Evolutionary conservation across 2,113 vertebrate species (phyloP).

Genomic region (Nothobranchius furzeri): DNA sequence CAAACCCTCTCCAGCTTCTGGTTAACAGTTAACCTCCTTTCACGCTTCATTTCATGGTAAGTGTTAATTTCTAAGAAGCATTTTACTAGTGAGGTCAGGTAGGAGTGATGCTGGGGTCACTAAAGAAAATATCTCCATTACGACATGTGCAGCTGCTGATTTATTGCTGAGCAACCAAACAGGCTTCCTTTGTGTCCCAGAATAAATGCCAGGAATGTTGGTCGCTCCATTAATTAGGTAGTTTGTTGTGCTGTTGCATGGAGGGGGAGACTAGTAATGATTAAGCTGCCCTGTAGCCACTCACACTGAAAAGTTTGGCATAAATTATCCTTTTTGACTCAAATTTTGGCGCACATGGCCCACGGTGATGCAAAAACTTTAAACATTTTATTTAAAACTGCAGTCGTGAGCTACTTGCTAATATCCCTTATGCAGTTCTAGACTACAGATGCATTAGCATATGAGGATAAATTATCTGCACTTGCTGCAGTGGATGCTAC

Average conservation of each 20-base stretch:
- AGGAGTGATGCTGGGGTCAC: conserved; percentile 32
- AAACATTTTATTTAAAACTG: background rate
- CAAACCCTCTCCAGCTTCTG: background rate
- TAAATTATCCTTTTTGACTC: no score
- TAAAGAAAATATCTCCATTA: conserved; percentile 42
- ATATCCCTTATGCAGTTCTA: no score
- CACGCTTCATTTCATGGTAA: conserved; percentile 40
- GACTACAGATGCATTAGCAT: no score
- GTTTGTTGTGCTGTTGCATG: conserved; percentile 56
- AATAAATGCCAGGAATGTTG: conserved; percentile 75
- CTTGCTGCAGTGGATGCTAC: no score
- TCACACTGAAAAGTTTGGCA: background rate
- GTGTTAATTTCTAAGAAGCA: conserved; percentile 30
- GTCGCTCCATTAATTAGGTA: conserved; percentile 70
- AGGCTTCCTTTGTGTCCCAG: conserved; percentile 61
- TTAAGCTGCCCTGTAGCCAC: conserved; percentile 48
- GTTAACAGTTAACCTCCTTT: conserved; percentile 63
- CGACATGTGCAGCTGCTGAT: conserved; percentile 69
- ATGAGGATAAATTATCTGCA: no score
- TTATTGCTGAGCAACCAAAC: conserved; percentile 68
- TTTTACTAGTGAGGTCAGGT: conserved; percentile 44
- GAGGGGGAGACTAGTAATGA: conserved; percentile 61
- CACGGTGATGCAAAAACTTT: background rate
- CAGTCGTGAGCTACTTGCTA: no score
- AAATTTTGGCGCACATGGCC: background rate